phyloP scores from a whole-genome alignment of 37 sponge, comb jelly and placozoan genomes.

The Spongia lamella region DNA sequence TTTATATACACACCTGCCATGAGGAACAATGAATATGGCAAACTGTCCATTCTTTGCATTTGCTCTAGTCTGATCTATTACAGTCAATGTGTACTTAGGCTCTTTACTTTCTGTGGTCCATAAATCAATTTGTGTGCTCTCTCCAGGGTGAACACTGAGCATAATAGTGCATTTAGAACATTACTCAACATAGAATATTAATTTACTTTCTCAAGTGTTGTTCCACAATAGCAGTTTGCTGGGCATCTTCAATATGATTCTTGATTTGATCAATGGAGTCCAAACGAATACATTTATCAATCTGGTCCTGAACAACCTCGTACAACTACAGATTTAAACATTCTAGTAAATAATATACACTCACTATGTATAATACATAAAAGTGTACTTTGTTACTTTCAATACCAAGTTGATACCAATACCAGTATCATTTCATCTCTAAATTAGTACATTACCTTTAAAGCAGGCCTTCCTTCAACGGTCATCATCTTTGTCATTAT shows the following conservation, averaged over 20 bases:
- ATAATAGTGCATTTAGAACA: neutral
- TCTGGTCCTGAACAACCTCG: conserved; percentile 47
- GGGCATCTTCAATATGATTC: conserved; percentile 47
- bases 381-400: neutral
- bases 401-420: neutral
- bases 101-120: conserved; percentile 42
- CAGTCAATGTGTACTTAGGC: conserved; percentile 67
- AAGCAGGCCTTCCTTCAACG: conserved; percentile 27
- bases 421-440: neutral
- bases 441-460: conserved; percentile 48
- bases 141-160: conserved; percentile 53
- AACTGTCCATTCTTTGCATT: conserved; percentile 64
- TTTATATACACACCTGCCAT: conserved; percentile 66
- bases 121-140: conserved; percentile 49
- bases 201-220: conserved; percentile 67
- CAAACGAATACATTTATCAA: conserved; percentile 53
- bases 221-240: conserved; percentile 66
- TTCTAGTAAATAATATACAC: neutral
- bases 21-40: conserved; percentile 88
- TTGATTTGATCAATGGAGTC: conserved; percentile 36
- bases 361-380: neutral
- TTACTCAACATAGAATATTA: no score
- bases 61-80: conserved; percentile 56
- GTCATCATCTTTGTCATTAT: conserved; percentile 78
- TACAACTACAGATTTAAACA: conserved; percentile 47